Base-by-base conservation (phyloP, 2,888 invertebrate genomes). In the Prosapia bicincta region DNA sequence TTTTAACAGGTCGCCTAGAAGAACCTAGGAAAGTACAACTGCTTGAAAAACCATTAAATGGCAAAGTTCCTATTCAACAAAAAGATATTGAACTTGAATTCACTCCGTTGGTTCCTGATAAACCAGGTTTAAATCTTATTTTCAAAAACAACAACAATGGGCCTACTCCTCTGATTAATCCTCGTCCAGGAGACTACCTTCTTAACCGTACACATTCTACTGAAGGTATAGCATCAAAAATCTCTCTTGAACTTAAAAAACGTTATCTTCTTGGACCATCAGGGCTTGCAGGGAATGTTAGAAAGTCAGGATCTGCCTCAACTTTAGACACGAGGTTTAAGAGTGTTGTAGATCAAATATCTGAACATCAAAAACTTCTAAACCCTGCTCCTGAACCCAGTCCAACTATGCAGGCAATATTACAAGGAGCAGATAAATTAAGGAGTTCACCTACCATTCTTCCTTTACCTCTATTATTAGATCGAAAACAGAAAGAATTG, bases 151-250 rank as follows among this genome's bases (percentile, higher is more conserved):
- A 75, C n/a, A 80, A 79, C 68, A 76, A 79, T 20, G 72, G 79
- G 66, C 81, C 82, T 5, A 80, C 82, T 69, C 88, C 89, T 0
- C 82, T 89, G 15, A 84, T 87, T 70, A 89, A 89, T 83, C 89
- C 89, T 0, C 87, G 89, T 3, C 88, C 88, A 15, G 91, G 91
- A n/a, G 93, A 93, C 79, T 94, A 93, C 83, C 88, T 93, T 66
- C 88, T 95, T 66, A 93, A 92, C 83, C 90, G 94, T 82, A 93
- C 95, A 0, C 92, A 94, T 78, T 95, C 95, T 79, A 95, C 95
- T 0, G 94, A 94, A 82, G 95, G 95, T 24, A 91, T 96, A 75
- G 95, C 95, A 13, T 93, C 95, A 20, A 95, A 95, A 85, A 91
- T 94, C 75, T 95, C 95, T 23, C 86, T 96, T 72, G 95, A 96